Percentiles rank a stretch among this genome's conserved stretches.
These are phyloP conservation scores for Tokudaia muenninki DNA, from an alignment of 2,797 vertebrate genomes.

Conservation along the genomic window DNA sequence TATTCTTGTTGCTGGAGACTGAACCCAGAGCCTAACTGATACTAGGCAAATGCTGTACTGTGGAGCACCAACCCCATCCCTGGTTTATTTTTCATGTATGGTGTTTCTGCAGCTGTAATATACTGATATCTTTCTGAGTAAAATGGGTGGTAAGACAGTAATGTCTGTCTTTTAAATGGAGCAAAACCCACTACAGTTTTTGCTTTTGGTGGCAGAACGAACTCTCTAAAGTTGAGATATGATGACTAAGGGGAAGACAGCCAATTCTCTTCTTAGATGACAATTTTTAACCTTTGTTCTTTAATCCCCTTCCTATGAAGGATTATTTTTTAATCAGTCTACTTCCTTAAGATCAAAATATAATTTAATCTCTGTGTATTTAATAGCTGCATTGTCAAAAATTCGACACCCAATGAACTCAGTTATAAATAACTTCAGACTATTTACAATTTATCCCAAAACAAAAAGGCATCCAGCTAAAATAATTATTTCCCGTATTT, in stretches of 20 bases:
- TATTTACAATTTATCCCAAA: slow-evolving; percentile 31
- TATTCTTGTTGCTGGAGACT: neutral
- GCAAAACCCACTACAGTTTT: neutral
- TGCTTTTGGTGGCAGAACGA: neutral
- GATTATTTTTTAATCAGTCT: slow-evolving; percentile 3
- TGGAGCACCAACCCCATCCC: neutral
- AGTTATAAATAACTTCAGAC: slow-evolving; percentile 53
- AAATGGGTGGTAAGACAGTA: neutral
- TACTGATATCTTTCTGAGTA: neutral
- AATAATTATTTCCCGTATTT: neutral
- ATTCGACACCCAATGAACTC: neutral
- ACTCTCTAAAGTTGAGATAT: neutral
- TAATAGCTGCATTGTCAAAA: slow-evolving; percentile 40
- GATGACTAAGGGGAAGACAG: neutral
- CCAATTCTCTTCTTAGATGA: neutral
- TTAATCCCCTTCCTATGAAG: neutral
- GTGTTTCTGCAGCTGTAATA: neutral
- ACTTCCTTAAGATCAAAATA: neutral
- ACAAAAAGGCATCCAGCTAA: slow-evolving; percentile 47
- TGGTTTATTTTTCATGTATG: neutral
- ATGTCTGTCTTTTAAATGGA: neutral
- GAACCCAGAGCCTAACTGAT: neutral
- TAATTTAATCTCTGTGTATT: neutral
- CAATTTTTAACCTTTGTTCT: slow-evolving; percentile 33
- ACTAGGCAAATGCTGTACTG: neutral